These are phyloP conservation scores for Trachelus stipa DNA, from an alignment of 2,888 invertebrate genomes.

Conservation along the genomic window DNA sequence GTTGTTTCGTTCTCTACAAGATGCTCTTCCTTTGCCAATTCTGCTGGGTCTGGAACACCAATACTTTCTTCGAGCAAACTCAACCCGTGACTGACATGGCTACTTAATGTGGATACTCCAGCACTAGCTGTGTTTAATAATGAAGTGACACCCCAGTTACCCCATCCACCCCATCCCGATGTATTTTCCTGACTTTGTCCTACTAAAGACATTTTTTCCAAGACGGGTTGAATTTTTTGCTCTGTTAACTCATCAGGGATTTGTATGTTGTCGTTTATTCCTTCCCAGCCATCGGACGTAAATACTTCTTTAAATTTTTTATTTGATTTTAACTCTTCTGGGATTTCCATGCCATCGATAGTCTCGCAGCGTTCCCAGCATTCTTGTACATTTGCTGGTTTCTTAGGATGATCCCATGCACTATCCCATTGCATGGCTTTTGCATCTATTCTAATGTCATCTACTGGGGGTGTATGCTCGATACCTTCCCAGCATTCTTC, in stretches of 20 bases:
- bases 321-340: slow-evolving; percentile 57
- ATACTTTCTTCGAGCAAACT: slow-evolving; percentile 84
- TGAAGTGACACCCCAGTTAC: slow-evolving; percentile 81
- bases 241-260: slow-evolving; percentile 59
- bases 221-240: slow-evolving; percentile 44
- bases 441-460: background rate
- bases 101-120: slow-evolving; percentile 82
- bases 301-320: slow-evolving; percentile 60
- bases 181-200: slow-evolving; percentile 24
- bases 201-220: slow-evolving; percentile 63
- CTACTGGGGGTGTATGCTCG: background rate
- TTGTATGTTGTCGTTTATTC: slow-evolving; percentile 52
- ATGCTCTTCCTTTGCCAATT: slow-evolving; percentile 71
- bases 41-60: slow-evolving; percentile 86
- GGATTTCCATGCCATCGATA: slow-evolving; percentile 43
- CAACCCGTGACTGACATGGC: slow-evolving; percentile 84
- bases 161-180: slow-evolving; percentile 72
- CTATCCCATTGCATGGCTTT: slow-evolving; percentile 12
- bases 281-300: slow-evolving; percentile 66
- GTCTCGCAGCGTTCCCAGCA: slow-evolving; percentile 20
- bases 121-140: slow-evolving; percentile 81
- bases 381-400: slow-evolving; percentile 13
- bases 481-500: slow-evolving; percentile 32
- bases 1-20: slow-evolving; percentile 20
- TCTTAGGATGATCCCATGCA: slow-evolving; percentile 12